Evolutionary conservation across 1,140 invertebrate genomes (phyloP).

Genomic region (Zaprionus kolodkinae): DNA sequence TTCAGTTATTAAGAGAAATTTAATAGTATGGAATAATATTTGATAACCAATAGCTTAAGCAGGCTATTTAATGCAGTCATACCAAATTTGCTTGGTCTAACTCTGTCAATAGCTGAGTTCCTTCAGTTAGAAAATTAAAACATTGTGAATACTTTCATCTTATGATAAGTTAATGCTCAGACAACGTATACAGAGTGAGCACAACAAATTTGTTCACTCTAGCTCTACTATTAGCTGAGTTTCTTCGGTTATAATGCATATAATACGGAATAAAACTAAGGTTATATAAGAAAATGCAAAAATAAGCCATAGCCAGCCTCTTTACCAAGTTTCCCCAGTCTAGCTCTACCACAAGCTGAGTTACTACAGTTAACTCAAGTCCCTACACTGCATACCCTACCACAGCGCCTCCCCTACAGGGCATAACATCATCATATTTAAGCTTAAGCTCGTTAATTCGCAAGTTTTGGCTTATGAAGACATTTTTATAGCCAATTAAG

Average conservation of each 20-base stretch:
- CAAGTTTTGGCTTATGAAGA: conserved; percentile 65
- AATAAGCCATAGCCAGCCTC: background rate
- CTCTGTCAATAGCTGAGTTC: background rate
- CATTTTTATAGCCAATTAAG: conserved; percentile 81
- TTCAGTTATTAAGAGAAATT: background rate
- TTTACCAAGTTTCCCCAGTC: background rate
- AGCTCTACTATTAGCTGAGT: background rate
- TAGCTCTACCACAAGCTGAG: background rate
- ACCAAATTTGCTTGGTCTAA: background rate
- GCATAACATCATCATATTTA: conserved; percentile 32
- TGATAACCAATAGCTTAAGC: background rate
- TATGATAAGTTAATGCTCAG: too few relatives aligned
- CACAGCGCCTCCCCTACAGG: background rate
- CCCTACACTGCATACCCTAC: background rate
- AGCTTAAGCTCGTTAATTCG: conserved; percentile 44
- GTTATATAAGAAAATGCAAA: background rate
- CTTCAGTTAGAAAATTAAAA: too few relatives aligned
- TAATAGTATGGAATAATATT: background rate
- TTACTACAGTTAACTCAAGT: background rate
- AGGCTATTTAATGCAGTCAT: background rate
- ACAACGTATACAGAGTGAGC: background rate
- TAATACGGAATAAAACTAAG: background rate
- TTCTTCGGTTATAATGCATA: background rate
- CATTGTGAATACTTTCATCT: too few relatives aligned
- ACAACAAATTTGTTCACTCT: background rate